Evolutionary conservation across 2,113 vertebrate genomes (phyloP), one percentile per base, ranked within the genome.

Genomic region (Entelurus aequoreus): DNA sequence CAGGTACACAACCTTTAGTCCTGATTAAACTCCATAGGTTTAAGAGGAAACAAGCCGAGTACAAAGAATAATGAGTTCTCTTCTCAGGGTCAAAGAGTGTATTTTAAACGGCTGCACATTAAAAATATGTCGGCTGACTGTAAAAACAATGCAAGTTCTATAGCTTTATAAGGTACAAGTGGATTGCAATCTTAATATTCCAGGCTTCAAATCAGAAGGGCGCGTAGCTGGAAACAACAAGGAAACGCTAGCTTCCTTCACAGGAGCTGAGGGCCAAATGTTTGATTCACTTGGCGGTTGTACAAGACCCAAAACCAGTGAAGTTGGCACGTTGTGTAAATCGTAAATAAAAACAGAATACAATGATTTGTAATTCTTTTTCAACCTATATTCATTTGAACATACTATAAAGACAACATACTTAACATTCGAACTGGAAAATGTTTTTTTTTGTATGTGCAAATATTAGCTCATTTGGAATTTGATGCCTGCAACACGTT

Each of bases 221-320:
- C 35, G 16, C 54, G 16, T 5, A 19, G 37, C 8, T 38, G 8
- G 54, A 55, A 15, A 8, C 10, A 12, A 16, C 37, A 42, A 19
- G n/a, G 54, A 56, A 42, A 42, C 40, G 15, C 15, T 40, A 19
- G 16, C 54, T 56, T 56, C 38, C 54, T 56, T 42, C 38, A 42
- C 19, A 9, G n/a, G 54, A 55, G 37, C 37, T 15, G 4, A 40
- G 1, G 37, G 15, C 37, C 2, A 40, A 55, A 55, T 5, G 14
- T 55, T 14, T 14, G 9, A 40, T 55, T 54, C 37, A 15, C 7
- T 36, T 8, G 5, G 14, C 5, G 15, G 9, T 37, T 54, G 15
- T 54, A n/a, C 15, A 16, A 28, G 28, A 38, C 38, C 54, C 36
- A n/a, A 8, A n/a, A 36, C 28, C 28, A 28, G 4, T 28, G 28